phyloP scores from a whole-genome alignment of 2,113 vertebrate species.

The Delphinapterus leucas region DNA sequence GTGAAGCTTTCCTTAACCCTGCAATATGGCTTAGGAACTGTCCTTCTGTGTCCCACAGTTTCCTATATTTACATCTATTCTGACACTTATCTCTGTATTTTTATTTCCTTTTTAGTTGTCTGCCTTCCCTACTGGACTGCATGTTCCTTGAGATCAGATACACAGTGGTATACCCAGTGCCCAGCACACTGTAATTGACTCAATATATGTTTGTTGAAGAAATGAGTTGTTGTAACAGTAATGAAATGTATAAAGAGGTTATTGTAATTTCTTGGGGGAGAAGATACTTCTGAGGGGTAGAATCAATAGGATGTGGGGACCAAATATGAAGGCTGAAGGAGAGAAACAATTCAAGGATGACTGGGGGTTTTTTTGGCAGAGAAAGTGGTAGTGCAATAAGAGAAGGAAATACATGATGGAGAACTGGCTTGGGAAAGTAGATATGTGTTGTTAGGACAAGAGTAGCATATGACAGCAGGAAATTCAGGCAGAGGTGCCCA shows the following conservation, averaged over 20 bases:
- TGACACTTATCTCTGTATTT: neutral
- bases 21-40: neutral
- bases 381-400: neutral
- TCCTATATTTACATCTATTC: neutral
- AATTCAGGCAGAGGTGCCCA: neutral
- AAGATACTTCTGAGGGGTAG: neutral
- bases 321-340: neutral
- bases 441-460: neutral
- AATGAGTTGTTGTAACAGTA: neutral
- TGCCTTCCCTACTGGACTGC: neutral
- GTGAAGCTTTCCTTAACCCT: neutral
- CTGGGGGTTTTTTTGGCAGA: neutral
- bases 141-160: neutral
- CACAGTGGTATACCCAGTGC: neutral
- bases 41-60: neutral
- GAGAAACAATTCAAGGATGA: neutral
- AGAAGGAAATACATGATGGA: neutral
- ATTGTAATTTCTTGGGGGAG: neutral
- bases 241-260: slow-evolving; percentile 10
- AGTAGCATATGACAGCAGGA: neutral
- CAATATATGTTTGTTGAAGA: neutral
- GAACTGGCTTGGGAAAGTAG: neutral
- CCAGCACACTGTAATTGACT: neutral
- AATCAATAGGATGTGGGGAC: neutral
- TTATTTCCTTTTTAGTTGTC: slow-evolving; percentile 1